phyloP scores from a whole-genome alignment of 2,888 invertebrate species.

The Plemyria rubiginata region DNA sequence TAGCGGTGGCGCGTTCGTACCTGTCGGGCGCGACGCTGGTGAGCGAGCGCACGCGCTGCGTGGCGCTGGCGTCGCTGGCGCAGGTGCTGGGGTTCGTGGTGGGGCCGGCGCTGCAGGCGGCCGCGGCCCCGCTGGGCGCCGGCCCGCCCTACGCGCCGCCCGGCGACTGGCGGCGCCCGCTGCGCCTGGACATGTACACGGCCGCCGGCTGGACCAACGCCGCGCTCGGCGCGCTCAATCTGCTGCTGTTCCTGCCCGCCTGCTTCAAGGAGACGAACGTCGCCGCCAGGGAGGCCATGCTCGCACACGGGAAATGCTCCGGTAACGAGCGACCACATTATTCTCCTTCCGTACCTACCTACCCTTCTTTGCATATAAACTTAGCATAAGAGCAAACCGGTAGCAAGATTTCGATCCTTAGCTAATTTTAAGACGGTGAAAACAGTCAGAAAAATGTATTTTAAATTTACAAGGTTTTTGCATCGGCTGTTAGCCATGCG shows the following conservation, averaged over 20 bases:
- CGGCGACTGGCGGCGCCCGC: slow-evolving; percentile 82
- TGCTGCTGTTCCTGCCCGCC: slow-evolving; percentile 89
- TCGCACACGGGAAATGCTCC: slow-evolving; percentile 87
- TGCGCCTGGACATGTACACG: slow-evolving; percentile 94
- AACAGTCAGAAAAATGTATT: no score
- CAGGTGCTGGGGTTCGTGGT: slow-evolving; percentile 95
- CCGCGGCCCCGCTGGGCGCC: slow-evolving; percentile 91
- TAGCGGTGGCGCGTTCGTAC: slow-evolving; percentile 93
- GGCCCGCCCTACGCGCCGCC: slow-evolving; percentile 64
- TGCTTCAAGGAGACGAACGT: slow-evolving; percentile 91
- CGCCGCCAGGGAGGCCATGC: slow-evolving; percentile 92
- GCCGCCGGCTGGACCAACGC: slow-evolving; percentile 95
- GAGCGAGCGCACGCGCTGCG: slow-evolving; percentile 91
- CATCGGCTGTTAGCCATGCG: neutral
- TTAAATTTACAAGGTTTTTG: no score
- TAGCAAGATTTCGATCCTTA: no score
- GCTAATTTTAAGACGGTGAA: neutral
- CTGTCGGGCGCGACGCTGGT: slow-evolving; percentile 93
- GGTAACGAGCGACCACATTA: slow-evolving; percentile 60
- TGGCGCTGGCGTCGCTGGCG: slow-evolving; percentile 92
- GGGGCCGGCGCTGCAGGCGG: slow-evolving; percentile 93
- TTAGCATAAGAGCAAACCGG: no score
- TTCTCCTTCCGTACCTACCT: no score
- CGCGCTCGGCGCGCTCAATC: slow-evolving; percentile 88
- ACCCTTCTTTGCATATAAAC: no score